Percentiles rank a stretch among this genome's conserved stretches.
These are phyloP conservation scores for Chrysochloris asiatica DNA, from an alignment of 2,113 vertebrate genomes.

Conservation along the genomic window DNA sequence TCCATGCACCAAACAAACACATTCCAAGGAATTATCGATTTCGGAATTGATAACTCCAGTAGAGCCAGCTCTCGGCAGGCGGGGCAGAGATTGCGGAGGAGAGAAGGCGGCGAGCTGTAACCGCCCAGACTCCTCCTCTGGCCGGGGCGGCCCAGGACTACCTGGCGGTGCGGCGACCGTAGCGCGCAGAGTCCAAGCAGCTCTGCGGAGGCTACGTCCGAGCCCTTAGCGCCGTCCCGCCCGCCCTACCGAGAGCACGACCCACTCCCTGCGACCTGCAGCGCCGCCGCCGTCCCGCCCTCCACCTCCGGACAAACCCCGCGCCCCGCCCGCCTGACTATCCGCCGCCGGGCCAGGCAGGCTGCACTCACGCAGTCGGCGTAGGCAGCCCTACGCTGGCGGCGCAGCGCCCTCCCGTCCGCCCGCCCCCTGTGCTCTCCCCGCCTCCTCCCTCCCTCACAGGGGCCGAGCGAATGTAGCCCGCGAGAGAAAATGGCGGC, in stretches of 20 bases:
- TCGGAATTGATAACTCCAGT: background rate
- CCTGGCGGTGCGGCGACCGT: constrained; percentile 4
- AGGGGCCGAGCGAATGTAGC: constrained; percentile 84
- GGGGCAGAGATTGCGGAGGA: background rate
- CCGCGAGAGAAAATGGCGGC: constrained; percentile 93
- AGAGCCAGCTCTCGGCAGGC: background rate
- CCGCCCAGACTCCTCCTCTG: background rate
- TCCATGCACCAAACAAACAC: background rate
- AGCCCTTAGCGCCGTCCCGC: background rate
- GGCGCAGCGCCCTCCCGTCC: constrained; percentile 9
- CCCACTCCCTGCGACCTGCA: background rate
- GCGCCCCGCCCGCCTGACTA: background rate
- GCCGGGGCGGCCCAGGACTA: constrained; percentile 10
- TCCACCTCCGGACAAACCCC: background rate
- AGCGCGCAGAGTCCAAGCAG: background rate
- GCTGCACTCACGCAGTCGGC: constrained; percentile 64
- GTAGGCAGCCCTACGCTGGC: constrained; percentile 63
- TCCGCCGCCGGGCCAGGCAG: background rate
- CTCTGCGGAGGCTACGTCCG: background rate
- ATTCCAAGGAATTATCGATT: background rate
- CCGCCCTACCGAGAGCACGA: background rate
- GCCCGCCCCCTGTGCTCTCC: constrained; percentile 63
- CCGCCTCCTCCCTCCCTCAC: constrained; percentile 76
- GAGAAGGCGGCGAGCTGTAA: background rate
- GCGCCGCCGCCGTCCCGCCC: background rate